Conservation (phyloP, 2,888 invertebrate species). For the Nowickia ferox region DNA sequence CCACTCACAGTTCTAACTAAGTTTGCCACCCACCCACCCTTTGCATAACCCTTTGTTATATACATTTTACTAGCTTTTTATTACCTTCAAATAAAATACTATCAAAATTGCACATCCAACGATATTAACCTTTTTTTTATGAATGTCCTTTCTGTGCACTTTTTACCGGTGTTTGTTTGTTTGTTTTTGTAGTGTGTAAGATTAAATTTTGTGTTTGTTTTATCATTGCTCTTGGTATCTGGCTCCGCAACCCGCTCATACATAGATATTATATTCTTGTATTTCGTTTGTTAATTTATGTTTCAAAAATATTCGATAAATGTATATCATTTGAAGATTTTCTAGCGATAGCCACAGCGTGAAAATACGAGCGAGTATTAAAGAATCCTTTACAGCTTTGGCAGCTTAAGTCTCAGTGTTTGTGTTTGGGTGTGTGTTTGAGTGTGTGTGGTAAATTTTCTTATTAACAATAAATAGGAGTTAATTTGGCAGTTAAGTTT, state of each 20-base stretch:
- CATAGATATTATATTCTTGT: conserved; percentile 39
- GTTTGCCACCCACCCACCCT: background rate
- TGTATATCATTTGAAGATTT: conserved; percentile 67
- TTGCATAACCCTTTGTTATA: background rate
- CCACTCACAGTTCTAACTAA: conserved; percentile 23
- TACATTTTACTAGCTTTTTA: conserved; percentile 34
- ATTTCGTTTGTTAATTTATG: conserved; percentile 63
- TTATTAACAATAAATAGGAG: conserved; percentile 72
- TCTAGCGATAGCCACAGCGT: conserved; percentile 50
- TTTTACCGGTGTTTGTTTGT: background rate
- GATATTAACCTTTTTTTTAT: conserved; percentile 16
- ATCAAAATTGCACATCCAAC: conserved; percentile 51
- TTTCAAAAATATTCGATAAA: conserved; percentile 63
- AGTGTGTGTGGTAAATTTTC: conserved; percentile 51
- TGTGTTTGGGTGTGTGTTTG: background rate
- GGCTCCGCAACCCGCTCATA: conserved; percentile 49
- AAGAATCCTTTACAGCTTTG: conserved; percentile 1
- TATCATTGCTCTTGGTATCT: conserved; percentile 43
- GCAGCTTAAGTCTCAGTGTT: background rate
- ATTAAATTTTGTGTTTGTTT: conserved; percentile 59
- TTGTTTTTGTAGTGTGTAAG: conserved; percentile 24
- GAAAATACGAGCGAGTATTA: conserved; percentile 49
- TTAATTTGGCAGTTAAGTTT: conserved; percentile 65
- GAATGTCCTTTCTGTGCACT: conserved; percentile 39
- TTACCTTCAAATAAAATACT: conserved; percentile 58